Percentiles rank a stretch among this genome's conserved stretches.
Conservation (phyloP, 2,888 invertebrate genomes). For the Chelonus formosanus region DNA sequence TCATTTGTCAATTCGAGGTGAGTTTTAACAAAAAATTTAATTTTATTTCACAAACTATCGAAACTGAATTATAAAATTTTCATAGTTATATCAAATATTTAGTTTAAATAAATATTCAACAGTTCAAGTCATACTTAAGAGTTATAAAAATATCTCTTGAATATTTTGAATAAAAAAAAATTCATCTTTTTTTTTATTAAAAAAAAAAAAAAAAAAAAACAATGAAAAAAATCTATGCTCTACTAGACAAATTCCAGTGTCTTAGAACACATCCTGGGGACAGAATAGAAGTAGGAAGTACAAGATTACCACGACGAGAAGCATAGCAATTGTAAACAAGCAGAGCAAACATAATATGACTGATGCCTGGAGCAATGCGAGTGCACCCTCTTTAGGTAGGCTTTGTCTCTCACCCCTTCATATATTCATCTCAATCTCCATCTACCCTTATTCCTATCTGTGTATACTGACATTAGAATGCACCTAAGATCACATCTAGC, state of each 20-base stretch:
- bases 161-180: no score
- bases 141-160: no score
- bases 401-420: constrained; percentile 34
- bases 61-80: no score
- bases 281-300: constrained; percentile 12
- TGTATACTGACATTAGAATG: background rate
- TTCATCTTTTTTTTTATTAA: no score
- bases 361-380: constrained; percentile 57
- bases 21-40: no score
- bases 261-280: constrained; percentile 29
- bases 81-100: no score
- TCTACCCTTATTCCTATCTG: constrained; percentile 28
- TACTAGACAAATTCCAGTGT: constrained; percentile 40
- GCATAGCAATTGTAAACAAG: constrained; percentile 58
- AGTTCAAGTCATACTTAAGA: no score
- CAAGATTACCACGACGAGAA: constrained; percentile 11
- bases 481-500: background rate
- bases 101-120: no score
- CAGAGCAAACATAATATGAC: constrained; percentile 64
- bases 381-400: constrained; percentile 27
- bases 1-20: no score
- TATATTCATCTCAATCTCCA: constrained; percentile 26
- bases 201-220: no score
- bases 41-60: no score
- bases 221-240: background rate